Evolutionary conservation across 2,113 vertebrate genomes (phyloP), one percentile per base, ranked within the genome.

Genomic region (Atherinomorus stipes): DNA sequence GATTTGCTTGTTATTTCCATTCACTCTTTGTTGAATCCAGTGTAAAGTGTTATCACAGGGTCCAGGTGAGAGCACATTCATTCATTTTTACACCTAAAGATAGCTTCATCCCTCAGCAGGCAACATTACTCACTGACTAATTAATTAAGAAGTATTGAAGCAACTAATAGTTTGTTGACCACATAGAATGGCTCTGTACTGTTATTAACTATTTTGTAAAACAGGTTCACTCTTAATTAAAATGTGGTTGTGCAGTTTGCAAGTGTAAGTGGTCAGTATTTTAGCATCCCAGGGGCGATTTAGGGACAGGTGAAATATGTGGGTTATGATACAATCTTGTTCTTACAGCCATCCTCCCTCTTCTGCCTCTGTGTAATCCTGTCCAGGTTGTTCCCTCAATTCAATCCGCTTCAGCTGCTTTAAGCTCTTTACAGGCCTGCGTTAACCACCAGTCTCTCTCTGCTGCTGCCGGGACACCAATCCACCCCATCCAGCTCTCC

Each of bases 351-450:
- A 23, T 70, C 61, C 31, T 62, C 63, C 75, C 71, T 64, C 66
- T 37, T 67, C 62, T 37, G 51, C 50, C 71, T 74, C 40, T 2
- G 38, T 67, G 68, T 91, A 92, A 93, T 91, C 91, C 88, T 64
- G 76, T 91, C 88, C 90, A 91, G 90, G 88, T 91, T 88, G 89
- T 91, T 85, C 86, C 67, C 68, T 75, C 78, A 64, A 62, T 88
- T 72, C 90, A 89, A 91, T 93, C 88, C 75, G 69, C 78, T 88
- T 91, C 91, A 91, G 85, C 88, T 64, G 74, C 80, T 78, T 37
- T 90, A 91, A 93, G 89, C 91, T 90, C 87, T 91, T 91, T 89
- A 91, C 78, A 79, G 66, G 66, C 67, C 37, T 50, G 71, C 53
- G 22, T 74, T 80, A 81, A 77, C 86, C 81, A 50, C 78, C 59